Base-by-base conservation (phyloP, 2,888 invertebrate species). In the Subacronicta megacephala region DNA sequence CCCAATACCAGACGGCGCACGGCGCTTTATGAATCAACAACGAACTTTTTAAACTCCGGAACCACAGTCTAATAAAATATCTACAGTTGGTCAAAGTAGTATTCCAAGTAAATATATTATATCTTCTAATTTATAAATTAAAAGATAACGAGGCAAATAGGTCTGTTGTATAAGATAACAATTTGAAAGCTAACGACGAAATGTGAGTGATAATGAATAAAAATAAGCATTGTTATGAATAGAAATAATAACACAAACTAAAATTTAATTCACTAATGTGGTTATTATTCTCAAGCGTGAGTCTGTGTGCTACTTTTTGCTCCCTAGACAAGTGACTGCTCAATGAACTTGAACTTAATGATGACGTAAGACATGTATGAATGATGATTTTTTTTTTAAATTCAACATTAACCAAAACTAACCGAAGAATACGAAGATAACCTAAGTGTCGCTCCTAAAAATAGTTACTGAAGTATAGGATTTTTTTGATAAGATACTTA, bases 11-110 rank as follows among this genome's bases (percentile, higher is more conserved):
- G 31, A 4, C 6, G n/a, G 31, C 31, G 43, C n/a, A 40, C 38
- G 45, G 26, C 41, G 29, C 38, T 42, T 35, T 17, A 20, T 73
- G 68, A 71, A 68, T 64, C 61, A 70, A 65, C 61, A 65, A 65
- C 46, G 35, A 53, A 61, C 51, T 57, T 67, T 70, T 53, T 43
- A 33, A 46, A 3, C n/a, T 15, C 20, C 13, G 46, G 29, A 45
- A 59, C 65, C 68, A 62, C 38, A 69, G 72, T 37, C 29, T 59
- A 55, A 51, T 10, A 51, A 10, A 26, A 26, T 40, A 51, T 55
- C 37, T 41, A 9, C 60, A 62, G 50, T 45, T 37, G 33, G 45
- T 38, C 16, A 41, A 29, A 36, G 10, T 15, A 36, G 10, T 15
- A 20, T 35, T 9, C 23, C 23, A 23, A 23, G 23, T 26, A 26